Evolutionary conservation across 1,140 invertebrate species (phyloP).

Genomic region (Drosophila lacertosa): DNA sequence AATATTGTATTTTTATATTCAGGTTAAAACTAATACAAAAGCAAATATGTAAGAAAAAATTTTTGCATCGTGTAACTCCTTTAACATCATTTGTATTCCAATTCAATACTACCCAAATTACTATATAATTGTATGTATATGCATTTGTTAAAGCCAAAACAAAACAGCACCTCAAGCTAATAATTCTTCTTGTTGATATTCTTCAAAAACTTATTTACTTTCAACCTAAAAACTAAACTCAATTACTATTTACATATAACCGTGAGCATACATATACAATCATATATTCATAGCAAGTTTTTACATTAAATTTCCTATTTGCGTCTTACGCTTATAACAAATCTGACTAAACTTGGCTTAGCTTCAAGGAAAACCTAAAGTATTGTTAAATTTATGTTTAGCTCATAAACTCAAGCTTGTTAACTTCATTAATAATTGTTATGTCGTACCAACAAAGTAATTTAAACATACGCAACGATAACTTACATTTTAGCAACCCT

Average conservation of each 20-base stretch:
- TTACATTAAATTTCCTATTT: constrained; percentile 28
- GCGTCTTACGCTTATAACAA: constrained; percentile 45
- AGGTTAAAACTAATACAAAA: constrained; percentile 56
- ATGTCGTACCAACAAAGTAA: constrained; percentile 28
- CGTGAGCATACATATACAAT: constrained; percentile 27
- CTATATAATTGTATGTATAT: constrained; percentile 57
- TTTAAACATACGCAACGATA: constrained; percentile 19
- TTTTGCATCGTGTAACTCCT: constrained; percentile 28
- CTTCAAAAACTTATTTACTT: constrained; percentile 51
- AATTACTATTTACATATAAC: constrained; percentile 51
- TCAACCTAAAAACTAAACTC: constrained; percentile 34
- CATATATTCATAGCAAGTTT: constrained; percentile 16
- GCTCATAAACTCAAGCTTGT: constrained; percentile 53
- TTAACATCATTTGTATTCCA: constrained; percentile 55
- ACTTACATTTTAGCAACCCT: constrained; percentile 57
- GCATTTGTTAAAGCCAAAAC: constrained; percentile 44
- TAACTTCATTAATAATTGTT: constrained; percentile 66
- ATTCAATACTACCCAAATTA: constrained; percentile 55
- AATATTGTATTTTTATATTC: constrained; percentile 78
- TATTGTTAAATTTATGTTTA: constrained; percentile 31
- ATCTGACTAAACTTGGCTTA: constrained; percentile 55
- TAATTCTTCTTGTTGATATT: constrained; percentile 60
- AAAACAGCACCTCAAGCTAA: constrained; percentile 19
- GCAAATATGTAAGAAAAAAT: constrained; percentile 39
- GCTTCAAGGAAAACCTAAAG: constrained; percentile 45